phyloP scores from a whole-genome alignment of 2,888 invertebrate species.

The Drosophila colorata region DNA sequence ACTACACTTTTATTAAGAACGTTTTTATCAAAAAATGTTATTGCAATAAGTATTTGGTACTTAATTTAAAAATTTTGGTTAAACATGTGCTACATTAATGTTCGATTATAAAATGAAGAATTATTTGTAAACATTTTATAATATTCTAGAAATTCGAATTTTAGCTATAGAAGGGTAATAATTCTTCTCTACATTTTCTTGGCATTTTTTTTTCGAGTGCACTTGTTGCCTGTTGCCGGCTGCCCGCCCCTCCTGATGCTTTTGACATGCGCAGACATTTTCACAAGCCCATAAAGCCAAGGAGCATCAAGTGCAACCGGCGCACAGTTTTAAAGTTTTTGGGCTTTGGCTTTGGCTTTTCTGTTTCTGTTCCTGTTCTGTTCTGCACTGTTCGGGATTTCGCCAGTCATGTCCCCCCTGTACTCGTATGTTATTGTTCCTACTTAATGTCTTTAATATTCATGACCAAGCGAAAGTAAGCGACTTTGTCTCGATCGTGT shows the following conservation, averaged over 20 bases:
- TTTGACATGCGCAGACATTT: slow-evolving; percentile 79
- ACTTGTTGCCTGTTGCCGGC: background rate
- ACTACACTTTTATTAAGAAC: too few species aligned
- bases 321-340: slow-evolving; percentile 19
- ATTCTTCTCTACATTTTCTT: too few species aligned
- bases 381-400: slow-evolving; percentile 18
- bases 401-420: slow-evolving; percentile 46
- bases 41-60: too few species aligned
- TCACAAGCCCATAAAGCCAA: slow-evolving; percentile 75
- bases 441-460: slow-evolving; percentile 82
- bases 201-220: background rate
- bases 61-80: slow-evolving; percentile 23
- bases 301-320: slow-evolving; percentile 72
- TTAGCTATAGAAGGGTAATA: too few species aligned
- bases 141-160: too few species aligned
- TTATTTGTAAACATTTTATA: background rate
- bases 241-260: slow-evolving; percentile 34
- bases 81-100: too few species aligned
- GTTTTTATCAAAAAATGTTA: too few species aligned
- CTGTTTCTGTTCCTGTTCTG: slow-evolving; percentile 43
- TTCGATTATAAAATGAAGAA: too few species aligned
- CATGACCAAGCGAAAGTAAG: slow-evolving; percentile 82
- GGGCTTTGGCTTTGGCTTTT: slow-evolving; percentile 18
- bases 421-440: slow-evolving; percentile 70
- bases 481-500: slow-evolving; percentile 82